phyloP scores from a whole-genome alignment of 2,888 invertebrate genomes.

The Trypoxylon attenuatum region DNA sequence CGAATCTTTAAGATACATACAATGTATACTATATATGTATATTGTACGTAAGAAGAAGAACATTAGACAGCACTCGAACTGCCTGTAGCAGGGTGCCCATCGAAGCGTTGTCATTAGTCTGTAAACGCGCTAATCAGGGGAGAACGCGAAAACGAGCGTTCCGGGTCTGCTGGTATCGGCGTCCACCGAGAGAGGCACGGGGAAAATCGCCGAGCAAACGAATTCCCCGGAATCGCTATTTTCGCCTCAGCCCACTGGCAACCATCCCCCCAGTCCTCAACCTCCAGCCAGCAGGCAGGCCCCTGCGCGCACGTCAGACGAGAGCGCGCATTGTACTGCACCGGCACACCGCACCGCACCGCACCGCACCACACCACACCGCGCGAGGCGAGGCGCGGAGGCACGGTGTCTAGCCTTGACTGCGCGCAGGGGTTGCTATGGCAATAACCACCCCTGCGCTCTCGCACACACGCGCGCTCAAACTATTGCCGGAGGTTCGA shows the following conservation, averaged over 20 bases:
- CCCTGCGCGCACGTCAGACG: slow-evolving; percentile 39
- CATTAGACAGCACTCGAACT: no score
- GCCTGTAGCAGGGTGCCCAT: no score
- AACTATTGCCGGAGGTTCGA: neutral
- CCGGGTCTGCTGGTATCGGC: no score
- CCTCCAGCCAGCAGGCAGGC: no score
- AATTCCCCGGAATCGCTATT: slow-evolving; percentile 41
- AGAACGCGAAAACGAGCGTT: no score
- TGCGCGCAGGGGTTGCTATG: slow-evolving; percentile 70
- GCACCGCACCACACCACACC: no score
- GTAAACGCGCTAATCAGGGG: no score
- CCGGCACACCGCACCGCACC: slow-evolving; percentile 58
- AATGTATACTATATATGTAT: no score
- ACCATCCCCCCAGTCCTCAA: neutral
- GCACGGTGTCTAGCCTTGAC: slow-evolving; percentile 70
- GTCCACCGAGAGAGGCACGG: no score
- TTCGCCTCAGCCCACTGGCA: slow-evolving; percentile 32
- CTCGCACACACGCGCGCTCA: slow-evolving; percentile 11
- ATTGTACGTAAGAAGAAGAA: no score
- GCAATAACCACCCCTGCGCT: slow-evolving; percentile 57
- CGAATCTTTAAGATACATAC: no score
- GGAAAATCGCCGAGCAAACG: slow-evolving; percentile 21
- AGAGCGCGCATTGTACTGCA: slow-evolving; percentile 43
- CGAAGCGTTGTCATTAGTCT: no score
- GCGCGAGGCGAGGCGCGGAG: neutral